Conservation (phyloP, 2,888 invertebrate species). For the Drosophila vallismaia region DNA sequence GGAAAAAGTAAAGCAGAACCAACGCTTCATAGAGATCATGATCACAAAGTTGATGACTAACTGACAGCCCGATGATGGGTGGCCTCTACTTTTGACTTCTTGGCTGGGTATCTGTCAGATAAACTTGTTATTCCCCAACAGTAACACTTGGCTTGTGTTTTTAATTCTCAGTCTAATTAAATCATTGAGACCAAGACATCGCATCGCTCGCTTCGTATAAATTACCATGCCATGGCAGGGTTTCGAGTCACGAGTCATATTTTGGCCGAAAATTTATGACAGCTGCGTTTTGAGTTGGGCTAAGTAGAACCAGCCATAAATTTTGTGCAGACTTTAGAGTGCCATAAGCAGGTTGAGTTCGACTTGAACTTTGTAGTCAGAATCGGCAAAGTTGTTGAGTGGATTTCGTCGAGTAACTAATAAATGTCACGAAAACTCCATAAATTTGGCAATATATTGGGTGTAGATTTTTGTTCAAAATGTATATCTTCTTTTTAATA, state of each 20-base stretch:
- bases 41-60: conserved; percentile 44
- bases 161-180: conserved; percentile 73
- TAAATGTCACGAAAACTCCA: conserved; percentile 22
- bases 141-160: conserved; percentile 51
- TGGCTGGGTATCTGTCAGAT: conserved; percentile 51
- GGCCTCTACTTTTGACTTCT: conserved; percentile 62
- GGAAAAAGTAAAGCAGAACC: conserved; percentile 21
- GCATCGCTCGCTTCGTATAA: conserved; percentile 27
- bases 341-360: conserved; percentile 38
- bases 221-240: conserved; percentile 49
- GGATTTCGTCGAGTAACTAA: conserved; percentile 15
- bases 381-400: conserved; percentile 31
- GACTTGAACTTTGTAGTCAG: conserved; percentile 24
- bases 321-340: conserved; percentile 44
- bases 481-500: background rate
- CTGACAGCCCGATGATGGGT: conserved; percentile 62
- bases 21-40: conserved; percentile 16
- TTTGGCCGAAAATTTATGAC: conserved; percentile 62
- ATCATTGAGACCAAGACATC: conserved; percentile 49
- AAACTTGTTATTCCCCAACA: conserved; percentile 20
- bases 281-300: conserved; percentile 51
- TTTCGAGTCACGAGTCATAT: conserved; percentile 53
- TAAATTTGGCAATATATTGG: conserved; percentile 23
- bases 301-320: conserved; percentile 69
- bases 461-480: conserved; percentile 8